phyloP scores from a whole-genome alignment of 2,797 vertebrate species.

The Chaunax sp. region DNA sequence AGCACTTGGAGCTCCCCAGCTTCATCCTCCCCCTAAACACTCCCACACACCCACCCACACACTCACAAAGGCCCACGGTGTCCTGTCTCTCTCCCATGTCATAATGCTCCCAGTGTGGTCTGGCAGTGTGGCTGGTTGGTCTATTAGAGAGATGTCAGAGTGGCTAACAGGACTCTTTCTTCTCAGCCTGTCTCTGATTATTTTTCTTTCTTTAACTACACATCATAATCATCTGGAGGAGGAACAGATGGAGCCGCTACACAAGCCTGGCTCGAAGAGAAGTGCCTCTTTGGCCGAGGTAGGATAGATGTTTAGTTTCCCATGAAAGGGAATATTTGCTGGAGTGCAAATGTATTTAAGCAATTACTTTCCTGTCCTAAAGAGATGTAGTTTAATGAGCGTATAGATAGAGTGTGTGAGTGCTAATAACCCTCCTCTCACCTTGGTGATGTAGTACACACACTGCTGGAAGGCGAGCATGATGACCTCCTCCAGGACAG shows the following conservation, averaged over 20 bases:
- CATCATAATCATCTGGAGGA: conserved; percentile 40
- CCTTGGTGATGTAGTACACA: conserved; percentile 88
- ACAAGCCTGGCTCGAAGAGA: conserved; percentile 3
- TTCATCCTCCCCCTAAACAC: conserved; percentile 20
- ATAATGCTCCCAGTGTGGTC: conserved; percentile 71
- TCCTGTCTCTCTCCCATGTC: conserved; percentile 49
- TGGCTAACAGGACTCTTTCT: conserved; percentile 65
- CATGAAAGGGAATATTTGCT: not conserved
- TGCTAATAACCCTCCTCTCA: conserved; percentile 45
- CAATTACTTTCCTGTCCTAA: not conserved
- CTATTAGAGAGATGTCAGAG: conserved; percentile 50
- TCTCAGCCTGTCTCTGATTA: conserved; percentile 59
- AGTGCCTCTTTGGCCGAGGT: not conserved
- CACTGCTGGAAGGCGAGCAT: conserved; percentile 89
- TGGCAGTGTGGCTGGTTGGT: conserved; percentile 34
- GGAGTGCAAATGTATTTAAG: not conserved
- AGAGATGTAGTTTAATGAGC: not conserved
- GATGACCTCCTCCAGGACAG: conserved; percentile 85
- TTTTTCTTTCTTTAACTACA: conserved; percentile 58
- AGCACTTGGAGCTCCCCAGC: conserved; percentile 11
- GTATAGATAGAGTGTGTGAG: not conserved
- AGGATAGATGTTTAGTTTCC: conserved; percentile 6
- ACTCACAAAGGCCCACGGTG: conserved; percentile 54
- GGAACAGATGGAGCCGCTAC: conserved; percentile 28
- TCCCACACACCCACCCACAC: too few species aligned